Conservation (phyloP, 1,140 invertebrate species). For the Phortica variegata region DNA sequence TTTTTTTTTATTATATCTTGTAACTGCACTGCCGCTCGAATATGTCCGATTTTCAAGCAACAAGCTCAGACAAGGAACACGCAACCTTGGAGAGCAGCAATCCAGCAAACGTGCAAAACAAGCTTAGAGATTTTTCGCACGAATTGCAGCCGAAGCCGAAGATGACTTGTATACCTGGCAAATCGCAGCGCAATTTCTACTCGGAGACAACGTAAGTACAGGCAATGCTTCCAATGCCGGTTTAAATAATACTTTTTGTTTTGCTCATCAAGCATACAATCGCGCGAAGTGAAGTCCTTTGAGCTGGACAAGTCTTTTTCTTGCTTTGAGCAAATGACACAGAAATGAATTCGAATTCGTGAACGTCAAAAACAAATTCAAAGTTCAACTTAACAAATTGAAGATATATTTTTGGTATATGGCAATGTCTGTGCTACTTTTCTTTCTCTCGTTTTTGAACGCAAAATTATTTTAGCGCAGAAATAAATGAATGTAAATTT, state of each 20-base stretch:
- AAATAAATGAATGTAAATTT: conserved; percentile 4
- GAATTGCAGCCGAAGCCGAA: conserved; percentile 41
- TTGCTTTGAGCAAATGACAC: conserved; percentile 26
- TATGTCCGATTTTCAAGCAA: neutral
- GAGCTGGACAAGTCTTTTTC: conserved; percentile 45
- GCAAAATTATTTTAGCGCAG: conserved; percentile 24
- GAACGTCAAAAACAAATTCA: neutral
- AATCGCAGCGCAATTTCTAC: conserved; percentile 26
- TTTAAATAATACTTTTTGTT: neutral
- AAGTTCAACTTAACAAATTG: neutral
- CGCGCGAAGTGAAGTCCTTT: conserved; percentile 15
- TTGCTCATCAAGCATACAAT: conserved; percentile 2
- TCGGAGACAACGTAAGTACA: conserved; percentile 31
- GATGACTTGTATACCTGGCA: conserved; percentile 36
- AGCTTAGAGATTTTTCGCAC: conserved; percentile 26
- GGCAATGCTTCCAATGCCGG: neutral
- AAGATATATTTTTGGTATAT: neutral
- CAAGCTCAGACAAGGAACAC: neutral
- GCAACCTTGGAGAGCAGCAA: neutral
- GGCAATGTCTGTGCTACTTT: too few relatives aligned
- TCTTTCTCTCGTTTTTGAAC: too few relatives aligned
- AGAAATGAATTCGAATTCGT: conserved; percentile 12
- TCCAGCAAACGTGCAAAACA: conserved; percentile 6
- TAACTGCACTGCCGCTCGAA: conserved; percentile 20
- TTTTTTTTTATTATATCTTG: too few relatives aligned